Percentiles rank a stretch among this genome's conserved stretches.
Conservation (phyloP, 2,888 invertebrate genomes). For the Callinectes sapidus region DNA sequence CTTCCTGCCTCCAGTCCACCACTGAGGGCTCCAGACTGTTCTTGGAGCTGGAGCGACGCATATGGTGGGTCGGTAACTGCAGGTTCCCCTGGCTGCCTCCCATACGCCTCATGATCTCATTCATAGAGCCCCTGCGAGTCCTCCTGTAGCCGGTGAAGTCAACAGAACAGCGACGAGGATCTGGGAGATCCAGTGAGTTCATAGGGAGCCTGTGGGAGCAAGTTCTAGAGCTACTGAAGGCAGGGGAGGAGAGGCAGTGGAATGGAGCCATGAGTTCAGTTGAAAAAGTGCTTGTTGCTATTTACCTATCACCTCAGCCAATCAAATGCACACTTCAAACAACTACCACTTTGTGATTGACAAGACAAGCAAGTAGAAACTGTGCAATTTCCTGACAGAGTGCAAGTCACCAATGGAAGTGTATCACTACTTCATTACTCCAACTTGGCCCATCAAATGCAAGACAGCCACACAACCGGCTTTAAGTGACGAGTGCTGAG, state of each 20-base stretch:
- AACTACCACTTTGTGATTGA: not conserved
- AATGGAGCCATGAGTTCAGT: not conserved
- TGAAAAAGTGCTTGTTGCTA: not conserved
- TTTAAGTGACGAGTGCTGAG: not conserved
- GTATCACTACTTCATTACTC: not conserved
- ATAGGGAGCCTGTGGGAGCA: constrained; percentile 50
- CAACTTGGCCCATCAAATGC: not conserved
- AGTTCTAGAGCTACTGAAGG: constrained; percentile 36
- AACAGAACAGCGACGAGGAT: constrained; percentile 46
- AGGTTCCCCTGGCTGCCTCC: constrained; percentile 63
- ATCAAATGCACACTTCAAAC: not conserved
- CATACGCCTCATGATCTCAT: constrained; percentile 51
- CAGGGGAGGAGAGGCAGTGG: not conserved
- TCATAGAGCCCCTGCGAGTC: constrained; percentile 68
- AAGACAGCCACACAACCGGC: not conserved
- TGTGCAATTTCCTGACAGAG: not conserved
- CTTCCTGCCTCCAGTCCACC: constrained; percentile 69
- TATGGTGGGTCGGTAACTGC: constrained; percentile 21
- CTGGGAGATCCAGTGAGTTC: constrained; percentile 48
- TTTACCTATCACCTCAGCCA: not conserved
- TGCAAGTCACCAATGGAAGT: not conserved
- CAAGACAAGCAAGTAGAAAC: not conserved
- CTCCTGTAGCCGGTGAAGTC: constrained; percentile 49
- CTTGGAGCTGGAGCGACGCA: constrained; percentile 58
- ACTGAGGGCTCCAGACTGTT: constrained; percentile 65